Evolutionary conservation across 2,888 invertebrate species (phyloP).

Genomic region (Chrysolina americana): DNA sequence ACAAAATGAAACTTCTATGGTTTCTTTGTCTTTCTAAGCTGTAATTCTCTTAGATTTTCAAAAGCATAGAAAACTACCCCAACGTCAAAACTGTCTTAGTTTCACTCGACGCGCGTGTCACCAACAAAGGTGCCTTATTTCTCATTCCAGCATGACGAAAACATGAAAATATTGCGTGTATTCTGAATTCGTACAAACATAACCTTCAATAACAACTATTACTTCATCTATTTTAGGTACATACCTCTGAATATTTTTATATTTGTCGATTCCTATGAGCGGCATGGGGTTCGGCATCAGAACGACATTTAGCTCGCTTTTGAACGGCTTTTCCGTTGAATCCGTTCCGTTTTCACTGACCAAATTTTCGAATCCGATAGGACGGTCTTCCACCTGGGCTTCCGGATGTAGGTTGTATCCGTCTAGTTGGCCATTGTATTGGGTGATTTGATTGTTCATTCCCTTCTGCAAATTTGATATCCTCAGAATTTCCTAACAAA

Average conservation of each 20-base stretch:
- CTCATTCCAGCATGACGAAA: no score
- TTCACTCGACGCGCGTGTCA: no score
- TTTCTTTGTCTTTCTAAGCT: no score
- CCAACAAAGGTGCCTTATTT: no score
- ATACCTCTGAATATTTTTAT: constrained; percentile 64
- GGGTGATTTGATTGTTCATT: constrained; percentile 29
- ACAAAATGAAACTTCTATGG: no score
- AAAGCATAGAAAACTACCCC: no score
- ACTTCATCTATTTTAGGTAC: neutral
- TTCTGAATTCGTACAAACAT: no score
- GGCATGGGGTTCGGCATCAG: constrained; percentile 70
- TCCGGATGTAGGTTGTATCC: constrained; percentile 32
- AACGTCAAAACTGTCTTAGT: no score
- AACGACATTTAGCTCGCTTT: constrained; percentile 68
- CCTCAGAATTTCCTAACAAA: constrained; percentile 59
- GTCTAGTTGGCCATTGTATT: constrained; percentile 28
- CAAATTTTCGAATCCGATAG: constrained; percentile 29
- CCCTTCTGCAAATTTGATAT: constrained; percentile 60
- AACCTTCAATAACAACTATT: no score
- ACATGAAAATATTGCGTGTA: no score
- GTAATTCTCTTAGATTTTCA: no score
- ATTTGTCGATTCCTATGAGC: constrained; percentile 68
- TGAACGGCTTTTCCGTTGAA: constrained; percentile 61
- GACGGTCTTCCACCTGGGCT: neutral
- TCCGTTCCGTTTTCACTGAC: constrained; percentile 46